Base-by-base conservation (phyloP, 2,797 vertebrate species). In the Microchirus variegatus region DNA sequence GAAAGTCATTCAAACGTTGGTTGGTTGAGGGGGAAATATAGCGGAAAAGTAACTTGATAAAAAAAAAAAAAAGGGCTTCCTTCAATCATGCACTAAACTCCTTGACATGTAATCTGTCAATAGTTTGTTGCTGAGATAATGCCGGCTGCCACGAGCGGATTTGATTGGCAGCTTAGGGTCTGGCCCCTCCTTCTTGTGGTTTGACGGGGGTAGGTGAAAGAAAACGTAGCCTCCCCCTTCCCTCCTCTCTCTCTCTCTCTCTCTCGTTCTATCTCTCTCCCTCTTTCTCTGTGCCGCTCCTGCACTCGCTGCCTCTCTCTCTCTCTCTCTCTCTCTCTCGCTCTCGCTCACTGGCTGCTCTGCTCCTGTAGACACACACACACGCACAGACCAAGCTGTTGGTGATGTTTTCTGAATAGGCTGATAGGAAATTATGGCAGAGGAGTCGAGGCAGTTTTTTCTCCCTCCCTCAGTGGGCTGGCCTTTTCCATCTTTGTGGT, bases 41-140 rank as follows among this genome's bases (percentile, higher is more conserved):
- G 84, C 87, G 80, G 83, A 89, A 90, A 90, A 92, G 92, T 85
- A 84, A 91, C 89, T 92, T 89, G 75, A 89, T 82, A 14, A 22
- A 90, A 88, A 85, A 85, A 88, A 85, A 85, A 87, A 79, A 91
- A 91, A 88, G 82, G 85, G 75, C 90, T 92, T 92, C 90, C 92
- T 91, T 93, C 92, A 94, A 93, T 94, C 92, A 94, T 93, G 91
- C 89, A 92, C 93, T 93, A 94, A 94, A 94, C 93, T 94, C 93
- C 93, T 94, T 94, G 93, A 94, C 93, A 94, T 94, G 91, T 92
- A 94, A 93, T 94, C 92, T 94, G 93, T 94, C 93, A 94, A 94
- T 94, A 94, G 93, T 94, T 94, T 94, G 93, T 92, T 92, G 91
- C 91, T 91, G 88, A 93, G 93, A 94, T 93, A 94, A 94, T 94